phyloP scores from a whole-genome alignment of 2,113 vertebrate genomes.

The Probosciger aterrimus region DNA sequence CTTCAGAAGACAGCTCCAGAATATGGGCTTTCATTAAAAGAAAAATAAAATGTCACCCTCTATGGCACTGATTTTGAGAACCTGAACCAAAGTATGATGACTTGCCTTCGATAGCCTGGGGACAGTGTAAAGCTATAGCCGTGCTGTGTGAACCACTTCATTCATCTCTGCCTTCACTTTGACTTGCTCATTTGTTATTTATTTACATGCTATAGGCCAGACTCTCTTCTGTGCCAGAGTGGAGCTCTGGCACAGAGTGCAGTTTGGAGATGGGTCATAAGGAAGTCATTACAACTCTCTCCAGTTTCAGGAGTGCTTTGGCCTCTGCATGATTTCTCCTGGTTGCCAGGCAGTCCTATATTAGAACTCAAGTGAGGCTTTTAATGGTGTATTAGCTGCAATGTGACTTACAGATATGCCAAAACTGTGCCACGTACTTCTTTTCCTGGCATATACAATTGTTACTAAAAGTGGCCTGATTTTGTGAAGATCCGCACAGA shows the following conservation, averaged over 20 bases:
- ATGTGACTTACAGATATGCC: neutral
- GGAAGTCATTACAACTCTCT: slow-evolving; percentile 38
- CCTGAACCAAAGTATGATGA: neutral
- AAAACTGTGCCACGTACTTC: neutral
- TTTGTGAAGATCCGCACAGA: neutral
- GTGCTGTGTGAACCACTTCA: neutral
- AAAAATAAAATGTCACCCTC: neutral
- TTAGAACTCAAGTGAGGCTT: neutral
- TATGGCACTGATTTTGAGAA: neutral
- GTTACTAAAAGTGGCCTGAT: neutral
- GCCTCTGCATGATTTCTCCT: neutral
- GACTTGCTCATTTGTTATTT: slow-evolving; percentile 8
- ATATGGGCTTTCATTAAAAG: neutral
- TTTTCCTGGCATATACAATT: neutral
- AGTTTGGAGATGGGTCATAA: slow-evolving; percentile 5
- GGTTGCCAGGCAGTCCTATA: neutral
- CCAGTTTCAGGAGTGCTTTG: neutral
- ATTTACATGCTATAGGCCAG: neutral
- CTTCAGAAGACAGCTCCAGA: neutral
- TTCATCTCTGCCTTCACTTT: slow-evolving; percentile 5
- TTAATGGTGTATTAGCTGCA: neutral
- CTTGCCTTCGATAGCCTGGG: neutral
- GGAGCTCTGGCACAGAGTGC: neutral
- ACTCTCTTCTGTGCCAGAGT: slow-evolving; percentile 18
- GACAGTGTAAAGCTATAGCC: neutral